Conservation (phyloP, 2,113 vertebrate genomes). For the Antigone vipio region DNA sequence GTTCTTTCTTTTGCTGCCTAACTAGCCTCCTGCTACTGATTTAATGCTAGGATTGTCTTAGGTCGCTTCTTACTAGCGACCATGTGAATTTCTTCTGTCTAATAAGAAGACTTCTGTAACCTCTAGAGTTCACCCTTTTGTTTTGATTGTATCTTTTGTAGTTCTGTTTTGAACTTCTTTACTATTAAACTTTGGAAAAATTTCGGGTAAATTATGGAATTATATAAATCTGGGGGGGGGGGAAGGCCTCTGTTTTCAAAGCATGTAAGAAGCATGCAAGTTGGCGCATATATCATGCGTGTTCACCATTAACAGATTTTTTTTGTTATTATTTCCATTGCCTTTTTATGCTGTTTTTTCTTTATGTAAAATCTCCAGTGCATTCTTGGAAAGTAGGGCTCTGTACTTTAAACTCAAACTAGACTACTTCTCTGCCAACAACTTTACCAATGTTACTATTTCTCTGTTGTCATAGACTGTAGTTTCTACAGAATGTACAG, state of each 20-base stretch:
- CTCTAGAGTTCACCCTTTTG: not conserved
- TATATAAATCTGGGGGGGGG: not conserved
- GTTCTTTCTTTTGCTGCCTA: not conserved
- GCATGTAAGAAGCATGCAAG: not conserved
- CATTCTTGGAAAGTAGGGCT: not conserved
- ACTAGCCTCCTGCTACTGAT: not conserved
- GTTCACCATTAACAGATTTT: not conserved
- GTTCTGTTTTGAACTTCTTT: not conserved
- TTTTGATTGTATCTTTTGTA: not conserved
- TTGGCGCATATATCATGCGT: not conserved
- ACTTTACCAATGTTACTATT: not conserved
- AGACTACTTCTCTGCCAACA: not conserved
- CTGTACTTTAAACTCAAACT: not conserved
- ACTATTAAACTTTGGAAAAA: not conserved
- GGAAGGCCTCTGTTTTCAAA: not conserved
- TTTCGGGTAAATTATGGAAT: not conserved
- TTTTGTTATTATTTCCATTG: not conserved
- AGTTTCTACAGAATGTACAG: not conserved
- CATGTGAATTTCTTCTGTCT: fast-evolving
- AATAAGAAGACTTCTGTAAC: not conserved
- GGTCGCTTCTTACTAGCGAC: not conserved
- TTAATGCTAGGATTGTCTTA: not conserved
- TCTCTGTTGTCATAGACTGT: not conserved
- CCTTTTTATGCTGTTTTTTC: not conserved
- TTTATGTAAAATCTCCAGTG: not conserved